A percentile compares a stretch with the other conserved stretches of the same genome.
phyloP scores from a whole-genome alignment of 2,113 vertebrate species.

The Eulacestoma nigropectus region DNA sequence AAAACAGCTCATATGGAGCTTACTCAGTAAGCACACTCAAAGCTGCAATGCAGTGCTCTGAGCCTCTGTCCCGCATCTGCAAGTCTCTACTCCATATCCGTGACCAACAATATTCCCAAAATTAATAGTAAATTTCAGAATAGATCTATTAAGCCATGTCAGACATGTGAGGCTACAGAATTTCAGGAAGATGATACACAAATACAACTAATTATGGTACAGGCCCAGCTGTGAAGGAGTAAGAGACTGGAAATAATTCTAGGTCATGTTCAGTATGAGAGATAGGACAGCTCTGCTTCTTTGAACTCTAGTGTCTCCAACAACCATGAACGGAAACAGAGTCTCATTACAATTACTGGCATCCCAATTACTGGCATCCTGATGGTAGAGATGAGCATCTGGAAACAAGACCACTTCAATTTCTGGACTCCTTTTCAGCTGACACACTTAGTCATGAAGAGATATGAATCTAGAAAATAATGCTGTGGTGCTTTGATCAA shows the following conservation, averaged over 20 bases:
- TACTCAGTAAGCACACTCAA: neutral
- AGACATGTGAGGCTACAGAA: neutral
- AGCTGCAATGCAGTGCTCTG: neutral
- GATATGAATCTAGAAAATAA: neutral
- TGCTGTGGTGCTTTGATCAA: neutral
- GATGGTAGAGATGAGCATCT: neutral
- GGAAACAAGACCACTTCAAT: neutral
- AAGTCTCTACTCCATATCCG: neutral
- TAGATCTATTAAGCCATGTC: neutral
- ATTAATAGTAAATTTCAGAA: neutral
- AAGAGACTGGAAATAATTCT: neutral
- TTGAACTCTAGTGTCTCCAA: neutral
- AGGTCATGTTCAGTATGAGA: neutral
- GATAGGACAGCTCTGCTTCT: neutral
- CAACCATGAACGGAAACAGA: neutral
- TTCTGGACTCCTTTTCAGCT: neutral
- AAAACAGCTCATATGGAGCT: neutral
- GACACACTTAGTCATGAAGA: neutral
- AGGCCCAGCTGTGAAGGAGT: neutral
- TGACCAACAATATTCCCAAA: neutral
- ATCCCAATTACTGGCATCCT: neutral
- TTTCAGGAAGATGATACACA: rapidly evolving
- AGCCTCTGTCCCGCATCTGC: neutral
- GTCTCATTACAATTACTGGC: neutral
- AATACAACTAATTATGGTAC: neutral